Evolutionary conservation across 2,113 vertebrate species (phyloP).

Genomic region (Triplophysa dalaica): DNA sequence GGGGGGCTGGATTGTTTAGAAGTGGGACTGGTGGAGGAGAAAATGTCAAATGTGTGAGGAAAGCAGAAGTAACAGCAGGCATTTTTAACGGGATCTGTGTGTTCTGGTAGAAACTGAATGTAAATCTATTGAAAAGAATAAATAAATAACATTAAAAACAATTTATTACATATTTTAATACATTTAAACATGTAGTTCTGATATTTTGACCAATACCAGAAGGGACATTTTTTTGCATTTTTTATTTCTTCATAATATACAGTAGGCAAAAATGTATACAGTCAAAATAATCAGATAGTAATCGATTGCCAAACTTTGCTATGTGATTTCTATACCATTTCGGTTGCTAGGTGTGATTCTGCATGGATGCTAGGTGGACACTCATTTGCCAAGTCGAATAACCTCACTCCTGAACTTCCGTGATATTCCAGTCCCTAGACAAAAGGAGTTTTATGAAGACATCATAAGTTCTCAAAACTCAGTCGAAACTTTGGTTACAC

Average conservation of each 20-base stretch:
- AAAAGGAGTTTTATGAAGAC: not conserved
- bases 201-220: too few species aligned
- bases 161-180: too few species aligned
- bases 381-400: not conserved
- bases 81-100: not conserved
- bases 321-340: not conserved
- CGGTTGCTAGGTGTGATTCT: not conserved
- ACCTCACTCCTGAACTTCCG: not conserved
- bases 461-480: not conserved
- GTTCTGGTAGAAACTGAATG: not conserved
- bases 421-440: too few species aligned
- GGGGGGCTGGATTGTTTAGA: constrained; percentile 6
- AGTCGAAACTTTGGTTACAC: not conserved
- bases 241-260: too few species aligned
- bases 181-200: too few species aligned
- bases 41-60: constrained; percentile 12
- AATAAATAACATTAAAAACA: too few species aligned
- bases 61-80: not conserved
- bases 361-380: not conserved
- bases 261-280: too few species aligned
- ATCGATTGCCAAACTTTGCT: not conserved
- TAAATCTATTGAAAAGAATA: too few species aligned
- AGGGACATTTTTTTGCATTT: too few species aligned
- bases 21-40: not conserved
- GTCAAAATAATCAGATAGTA: too few species aligned